Evolutionary conservation across 2,888 invertebrate species (phyloP).

Genomic region (Meta bourneti): DNA sequence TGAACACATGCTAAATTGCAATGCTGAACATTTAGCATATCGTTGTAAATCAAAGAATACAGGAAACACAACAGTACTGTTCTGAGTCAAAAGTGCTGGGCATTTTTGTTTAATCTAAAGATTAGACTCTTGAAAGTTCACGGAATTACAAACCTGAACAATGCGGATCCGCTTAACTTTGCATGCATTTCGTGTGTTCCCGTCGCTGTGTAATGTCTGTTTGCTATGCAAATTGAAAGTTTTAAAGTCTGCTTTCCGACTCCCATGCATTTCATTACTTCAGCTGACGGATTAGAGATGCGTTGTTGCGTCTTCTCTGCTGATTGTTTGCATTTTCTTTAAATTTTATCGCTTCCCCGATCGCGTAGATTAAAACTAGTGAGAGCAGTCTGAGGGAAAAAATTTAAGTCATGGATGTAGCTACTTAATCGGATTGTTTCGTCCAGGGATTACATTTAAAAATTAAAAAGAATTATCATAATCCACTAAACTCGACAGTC

Average conservation of each 20-base stretch:
- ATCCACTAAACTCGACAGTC: too few relatives aligned
- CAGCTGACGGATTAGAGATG: neutral
- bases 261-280: conserved; percentile 26
- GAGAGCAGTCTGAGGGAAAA: neutral
- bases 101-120: neutral
- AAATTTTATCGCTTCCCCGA: neutral
- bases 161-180: conserved; percentile 17
- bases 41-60: neutral
- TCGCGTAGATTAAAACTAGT: neutral
- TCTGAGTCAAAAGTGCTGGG: neutral
- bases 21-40: neutral
- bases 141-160: conserved; percentile 4
- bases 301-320: neutral
- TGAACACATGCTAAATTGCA: neutral
- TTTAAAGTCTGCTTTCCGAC: conserved; percentile 17
- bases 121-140: conserved; percentile 13
- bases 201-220: conserved; percentile 5
- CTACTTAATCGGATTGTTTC: neutral
- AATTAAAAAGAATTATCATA: too few relatives aligned
- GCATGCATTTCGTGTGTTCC: conserved; percentile 2
- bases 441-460: too few relatives aligned
- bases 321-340: neutral
- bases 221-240: conserved; percentile 52
- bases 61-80: neutral
- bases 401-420: neutral